Base-by-base conservation (phyloP, 2,113 vertebrate genomes). In the Pleuronectes platessa region DNA sequence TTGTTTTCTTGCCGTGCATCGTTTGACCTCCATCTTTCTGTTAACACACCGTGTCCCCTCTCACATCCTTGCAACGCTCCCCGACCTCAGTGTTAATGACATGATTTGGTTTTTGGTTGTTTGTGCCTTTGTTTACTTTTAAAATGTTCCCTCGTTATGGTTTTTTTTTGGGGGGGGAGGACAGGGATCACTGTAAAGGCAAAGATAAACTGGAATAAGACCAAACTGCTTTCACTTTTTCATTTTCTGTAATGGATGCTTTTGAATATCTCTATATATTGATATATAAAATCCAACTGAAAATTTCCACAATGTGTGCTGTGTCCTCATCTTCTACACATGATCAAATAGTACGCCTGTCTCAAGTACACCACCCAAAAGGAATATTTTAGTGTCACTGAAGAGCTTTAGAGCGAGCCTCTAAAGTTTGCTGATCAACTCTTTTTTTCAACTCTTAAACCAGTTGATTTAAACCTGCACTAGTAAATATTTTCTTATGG, bases 251-350 rank as follows among this genome's bases (percentile, higher is more conserved):
- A 83, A 91, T 83, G 81, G 80, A 85, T 86, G 88, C 81, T 92
- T 94, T 91, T 87, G 73, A 86, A 93, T 91, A 93, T 91, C 88
- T 93, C 88, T 94, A 86, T 93, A 92, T 90, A 94, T 94, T 94
- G 90, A 66, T 94, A 94, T 90, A 94, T 94, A 94, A 94, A 94
- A 89, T 82, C 59, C 58, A 77, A 85, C 63, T 84, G 64, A 86
- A 91, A 92, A 83, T 15, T 2, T 74, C 65, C 13, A 71, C 12
- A 2, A 12, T 42, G 66, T 70, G 45, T 83, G 31, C 54, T 18
- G 61, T 77, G 79, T 75, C 5, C n/a, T 84, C 82, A 76, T 20
- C 2, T 47, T 62, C 14, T 3, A 17, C 40, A 13, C 12, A 13
- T 13, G 11, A 42, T 42, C 14, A 60, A 47, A 31, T 65, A n/a